Conservation (phyloP, 2,797 vertebrate species). For the Lophius americanus region DNA sequence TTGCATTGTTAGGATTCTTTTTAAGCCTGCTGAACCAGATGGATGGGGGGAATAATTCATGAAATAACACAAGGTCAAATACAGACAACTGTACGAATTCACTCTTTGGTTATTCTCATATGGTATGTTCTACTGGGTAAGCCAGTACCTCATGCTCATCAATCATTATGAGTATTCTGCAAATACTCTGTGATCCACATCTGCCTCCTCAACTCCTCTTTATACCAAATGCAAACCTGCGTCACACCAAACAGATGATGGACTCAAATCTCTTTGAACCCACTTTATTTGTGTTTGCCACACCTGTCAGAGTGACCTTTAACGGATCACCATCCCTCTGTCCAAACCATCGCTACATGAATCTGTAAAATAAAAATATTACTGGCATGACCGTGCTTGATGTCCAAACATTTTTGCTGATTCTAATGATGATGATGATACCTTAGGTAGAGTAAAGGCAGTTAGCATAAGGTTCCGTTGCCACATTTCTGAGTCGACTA, state of each 20-base stretch:
- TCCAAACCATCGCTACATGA: conserved; percentile 72
- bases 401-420: conserved; percentile 82
- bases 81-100: conserved; percentile 47
- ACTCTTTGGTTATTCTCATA: conserved; percentile 45
- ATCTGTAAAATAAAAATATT: conserved; percentile 83
- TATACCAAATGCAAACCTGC: conserved; percentile 88
- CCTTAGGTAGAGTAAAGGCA: conserved; percentile 72
- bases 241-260: conserved; percentile 83
- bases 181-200: conserved; percentile 56
- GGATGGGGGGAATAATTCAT: conserved; percentile 43
- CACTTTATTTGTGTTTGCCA: conserved; percentile 62
- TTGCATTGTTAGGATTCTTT: conserved; percentile 51
- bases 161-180: conserved; percentile 35
- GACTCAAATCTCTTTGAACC: conserved; percentile 65
- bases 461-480: conserved; percentile 80
- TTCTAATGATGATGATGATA: conserved; percentile 74
- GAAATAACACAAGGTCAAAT: conserved; percentile 29
- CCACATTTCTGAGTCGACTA: conserved; percentile 84
- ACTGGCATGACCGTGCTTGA: conserved; percentile 86
- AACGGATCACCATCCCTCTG: conserved; percentile 60
- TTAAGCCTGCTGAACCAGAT: conserved; percentile 49
- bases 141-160: conserved; percentile 28
- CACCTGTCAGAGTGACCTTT: conserved; percentile 58
- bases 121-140: conserved; percentile 33
- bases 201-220: conserved; percentile 75